Percentiles rank a stretch among this genome's conserved stretches.
These are phyloP conservation scores for Selene dorsalis DNA, from an alignment of 2,797 vertebrate species.

Conservation along the genomic window DNA sequence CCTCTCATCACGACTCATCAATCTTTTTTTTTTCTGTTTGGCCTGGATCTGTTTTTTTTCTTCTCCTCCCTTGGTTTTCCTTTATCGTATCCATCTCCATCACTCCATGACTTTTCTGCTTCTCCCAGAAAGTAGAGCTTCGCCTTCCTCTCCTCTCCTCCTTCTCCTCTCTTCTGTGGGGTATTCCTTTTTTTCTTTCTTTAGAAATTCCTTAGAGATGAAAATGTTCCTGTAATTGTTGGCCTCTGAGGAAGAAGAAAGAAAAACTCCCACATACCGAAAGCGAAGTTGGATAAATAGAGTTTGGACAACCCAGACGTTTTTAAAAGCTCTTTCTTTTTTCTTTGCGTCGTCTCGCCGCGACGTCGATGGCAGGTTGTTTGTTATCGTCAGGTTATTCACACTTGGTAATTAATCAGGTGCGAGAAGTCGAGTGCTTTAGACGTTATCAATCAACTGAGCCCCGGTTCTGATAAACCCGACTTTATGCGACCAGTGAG, in stretches of 20 bases:
- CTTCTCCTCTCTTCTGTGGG: conserved; percentile 33
- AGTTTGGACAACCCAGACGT: conserved; percentile 64
- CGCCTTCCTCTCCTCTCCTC: not conserved
- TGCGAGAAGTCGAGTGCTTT: conserved; percentile 21
- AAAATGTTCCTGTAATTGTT: conserved; percentile 79
- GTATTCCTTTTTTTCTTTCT: conserved; percentile 10
- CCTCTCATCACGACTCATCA: conserved; percentile 35
- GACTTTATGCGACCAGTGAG: not conserved
- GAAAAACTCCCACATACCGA: conserved; percentile 77
- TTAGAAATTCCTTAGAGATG: conserved; percentile 71
- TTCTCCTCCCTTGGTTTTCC: not conserved
- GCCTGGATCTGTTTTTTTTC: not conserved
- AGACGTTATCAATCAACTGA: conserved; percentile 20
- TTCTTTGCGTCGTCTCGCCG: conserved; percentile 35
- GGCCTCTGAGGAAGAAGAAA: conserved; percentile 65
- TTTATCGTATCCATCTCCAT: conserved; percentile 68
- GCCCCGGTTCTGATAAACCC: conserved; percentile 8
- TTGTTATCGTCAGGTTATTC: conserved; percentile 57
- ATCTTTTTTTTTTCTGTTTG: conserved; percentile 33
- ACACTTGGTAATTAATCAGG: conserved; percentile 56
- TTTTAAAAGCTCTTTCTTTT: conserved; percentile 54
- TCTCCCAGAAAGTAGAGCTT: not conserved
- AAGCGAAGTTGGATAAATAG: conserved; percentile 73
- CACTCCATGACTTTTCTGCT: conserved; percentile 36
- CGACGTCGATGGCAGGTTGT: conserved; percentile 25